Base-by-base conservation (phyloP, 2,888 invertebrate genomes). In the Ophonus ardosiacus region DNA sequence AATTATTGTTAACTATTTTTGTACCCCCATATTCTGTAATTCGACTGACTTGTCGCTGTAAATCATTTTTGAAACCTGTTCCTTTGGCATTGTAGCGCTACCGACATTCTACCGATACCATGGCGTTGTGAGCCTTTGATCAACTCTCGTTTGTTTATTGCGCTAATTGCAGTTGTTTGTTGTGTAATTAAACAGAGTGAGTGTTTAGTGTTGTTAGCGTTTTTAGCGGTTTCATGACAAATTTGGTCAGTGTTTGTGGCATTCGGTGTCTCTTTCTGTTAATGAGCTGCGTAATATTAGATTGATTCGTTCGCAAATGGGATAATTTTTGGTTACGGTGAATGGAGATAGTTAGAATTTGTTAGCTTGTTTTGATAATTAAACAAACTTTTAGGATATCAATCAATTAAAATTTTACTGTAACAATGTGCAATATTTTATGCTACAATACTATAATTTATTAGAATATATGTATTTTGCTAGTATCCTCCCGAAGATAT, bases 71-170 rank as follows among this genome's bases (percentile, higher is more conserved):
- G 10, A 31, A 31, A 4, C 31, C 31, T 31, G 31, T 6, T 31
- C 31, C 31, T 31, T 31, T 31, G 5, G 31, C 31, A 31, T 31
- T 31, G 5, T 6, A 31, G 31, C 6, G 31, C 31, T 24, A 24
- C 24, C 6, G 6, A 56, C 56, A 56, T n/a, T 56, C n/a, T n/a
- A 56, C 13, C 2, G n/a, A 56, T 56, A 56, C 56, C 56, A 51
- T 51, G 43, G 51, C 40, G 51, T 51, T 74, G 74, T 74, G 51
- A 68, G 68, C 38, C 38, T 68, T 74, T 74, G 43, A 74, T 74
- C 43, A 74, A 21, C 68, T 74, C 74, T 74, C 74, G 71, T 74
- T 74, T 74, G 74, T 74, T 74, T 74, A 74, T 74, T 74, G 74
- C 43, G 51, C 74, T 74, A 51, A 74, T 74, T 74, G 43, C 51